These are phyloP conservation scores for Leucopternis melanops DNA, from an alignment of 2,113 vertebrate genomes.

Conservation along the genomic window DNA sequence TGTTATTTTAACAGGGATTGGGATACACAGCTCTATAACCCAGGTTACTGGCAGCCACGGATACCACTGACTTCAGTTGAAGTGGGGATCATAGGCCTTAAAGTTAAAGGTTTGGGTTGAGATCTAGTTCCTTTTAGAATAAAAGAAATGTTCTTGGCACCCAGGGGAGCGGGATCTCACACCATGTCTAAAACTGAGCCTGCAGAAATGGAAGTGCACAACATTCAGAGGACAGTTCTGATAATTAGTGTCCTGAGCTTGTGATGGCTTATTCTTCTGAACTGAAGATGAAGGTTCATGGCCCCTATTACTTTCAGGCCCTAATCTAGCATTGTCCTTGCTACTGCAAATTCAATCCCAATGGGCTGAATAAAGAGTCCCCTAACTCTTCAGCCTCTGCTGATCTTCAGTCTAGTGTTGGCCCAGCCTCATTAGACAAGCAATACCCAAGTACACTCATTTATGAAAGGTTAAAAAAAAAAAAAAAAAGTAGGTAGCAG, in stretches of 20 bases:
- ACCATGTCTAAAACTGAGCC: neutral
- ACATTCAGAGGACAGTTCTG: neutral
- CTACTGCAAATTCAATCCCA: neutral
- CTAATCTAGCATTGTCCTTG: neutral
- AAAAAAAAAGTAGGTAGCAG: neutral
- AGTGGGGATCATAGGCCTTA: neutral
- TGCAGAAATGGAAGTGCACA: neutral
- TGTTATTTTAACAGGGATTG: neutral
- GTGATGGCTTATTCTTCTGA: neutral
- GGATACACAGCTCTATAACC: neutral
- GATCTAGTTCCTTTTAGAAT: neutral
- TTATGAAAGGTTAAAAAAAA: neutral
- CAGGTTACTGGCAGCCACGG: neutral
- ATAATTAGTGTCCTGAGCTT: neutral
- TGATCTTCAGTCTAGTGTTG: neutral
- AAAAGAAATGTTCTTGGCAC: neutral
- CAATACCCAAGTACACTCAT: neutral
- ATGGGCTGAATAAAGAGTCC: neutral
- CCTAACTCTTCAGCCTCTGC: neutral
- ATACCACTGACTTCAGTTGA: neutral
- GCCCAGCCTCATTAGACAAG: neutral
- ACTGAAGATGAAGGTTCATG: neutral
- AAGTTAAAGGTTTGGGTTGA: neutral
- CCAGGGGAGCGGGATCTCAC: accelerated
- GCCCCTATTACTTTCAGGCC: neutral